Evolutionary conservation across 2,797 vertebrate species (phyloP).

Genomic region (Alfaro cultratus): DNA sequence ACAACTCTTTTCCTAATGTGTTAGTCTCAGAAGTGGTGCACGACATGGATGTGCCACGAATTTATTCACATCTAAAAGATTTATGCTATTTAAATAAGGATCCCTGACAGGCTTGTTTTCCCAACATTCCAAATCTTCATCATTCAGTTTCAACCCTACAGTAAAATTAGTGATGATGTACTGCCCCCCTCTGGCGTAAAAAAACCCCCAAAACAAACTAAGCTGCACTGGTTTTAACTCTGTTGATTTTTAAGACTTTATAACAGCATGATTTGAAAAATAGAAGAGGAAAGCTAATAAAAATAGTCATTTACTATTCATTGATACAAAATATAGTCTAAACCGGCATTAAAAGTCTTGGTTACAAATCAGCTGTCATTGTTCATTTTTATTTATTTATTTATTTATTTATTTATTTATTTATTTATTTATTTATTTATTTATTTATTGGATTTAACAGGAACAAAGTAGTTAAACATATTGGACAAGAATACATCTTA

Average conservation of each 20-base stretch:
- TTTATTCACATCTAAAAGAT: constrained; percentile 29
- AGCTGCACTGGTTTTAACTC: background rate
- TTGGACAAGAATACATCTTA: background rate
- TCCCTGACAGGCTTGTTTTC: constrained; percentile 15
- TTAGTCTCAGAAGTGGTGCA: constrained; percentile 11
- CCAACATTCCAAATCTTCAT: background rate
- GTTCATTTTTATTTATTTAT: background rate
- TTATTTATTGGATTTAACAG: background rate
- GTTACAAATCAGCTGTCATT: background rate
- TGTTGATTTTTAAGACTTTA: background rate
- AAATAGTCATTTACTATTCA: background rate
- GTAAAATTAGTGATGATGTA: constrained; percentile 34
- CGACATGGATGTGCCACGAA: background rate
- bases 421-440: background rate
- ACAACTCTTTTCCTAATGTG: constrained; percentile 38
- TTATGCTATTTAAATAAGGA: background rate
- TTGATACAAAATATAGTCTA: background rate
- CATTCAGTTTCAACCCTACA: background rate
- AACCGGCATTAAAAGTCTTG: background rate
- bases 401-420: background rate
- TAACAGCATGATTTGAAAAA: background rate
- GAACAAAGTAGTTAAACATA: background rate
- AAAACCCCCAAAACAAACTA: background rate
- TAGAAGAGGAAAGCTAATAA: background rate
- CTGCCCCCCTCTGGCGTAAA: constrained; percentile 62